These are phyloP conservation scores for Arbacia lixula DNA, from an alignment of 53 echinoderm and acorn worm species.

Conservation along the genomic window DNA sequence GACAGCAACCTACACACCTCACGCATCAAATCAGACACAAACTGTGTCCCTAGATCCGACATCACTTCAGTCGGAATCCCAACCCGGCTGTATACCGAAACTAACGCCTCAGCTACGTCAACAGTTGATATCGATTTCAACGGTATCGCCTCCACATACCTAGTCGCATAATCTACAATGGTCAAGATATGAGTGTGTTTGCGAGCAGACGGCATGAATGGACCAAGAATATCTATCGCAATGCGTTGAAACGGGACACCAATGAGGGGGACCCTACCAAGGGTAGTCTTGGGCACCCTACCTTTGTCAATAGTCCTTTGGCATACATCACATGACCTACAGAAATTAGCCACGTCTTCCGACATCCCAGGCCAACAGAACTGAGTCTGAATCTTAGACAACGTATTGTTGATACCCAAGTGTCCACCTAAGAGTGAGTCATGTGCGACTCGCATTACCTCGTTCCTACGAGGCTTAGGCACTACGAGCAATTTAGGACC, in stretches of 20 bases:
- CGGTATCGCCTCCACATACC: no score
- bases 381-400: constrained; percentile 37
- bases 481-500: constrained; percentile 45
- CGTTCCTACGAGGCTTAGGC: constrained; percentile 22
- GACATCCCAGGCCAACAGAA: no score
- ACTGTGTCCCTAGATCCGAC: constrained; percentile 63
- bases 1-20: constrained; percentile 65
- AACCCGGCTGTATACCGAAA: constrained; percentile 56
- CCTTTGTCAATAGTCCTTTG: constrained; percentile 49
- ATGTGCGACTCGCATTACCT: no score
- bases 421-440: constrained; percentile 23
- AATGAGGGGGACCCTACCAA: no score
- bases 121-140: constrained; percentile 61
- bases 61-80: constrained; percentile 54
- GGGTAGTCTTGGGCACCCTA: constrained; percentile 58
- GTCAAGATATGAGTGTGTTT: no score
- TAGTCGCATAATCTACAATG: no score
- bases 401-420: constrained; percentile 45
- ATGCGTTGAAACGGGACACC: constrained; percentile 57
- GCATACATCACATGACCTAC: constrained; percentile 47
- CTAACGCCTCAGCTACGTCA: constrained; percentile 55
- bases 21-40: constrained; percentile 59
- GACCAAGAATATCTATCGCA: constrained; percentile 61
- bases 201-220: constrained; percentile 54
- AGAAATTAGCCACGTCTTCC: constrained; percentile 35